These are phyloP conservation scores for Daubentonia madagascariensis DNA, from an alignment of 2,113 vertebrate genomes.

Conservation along the genomic window DNA sequence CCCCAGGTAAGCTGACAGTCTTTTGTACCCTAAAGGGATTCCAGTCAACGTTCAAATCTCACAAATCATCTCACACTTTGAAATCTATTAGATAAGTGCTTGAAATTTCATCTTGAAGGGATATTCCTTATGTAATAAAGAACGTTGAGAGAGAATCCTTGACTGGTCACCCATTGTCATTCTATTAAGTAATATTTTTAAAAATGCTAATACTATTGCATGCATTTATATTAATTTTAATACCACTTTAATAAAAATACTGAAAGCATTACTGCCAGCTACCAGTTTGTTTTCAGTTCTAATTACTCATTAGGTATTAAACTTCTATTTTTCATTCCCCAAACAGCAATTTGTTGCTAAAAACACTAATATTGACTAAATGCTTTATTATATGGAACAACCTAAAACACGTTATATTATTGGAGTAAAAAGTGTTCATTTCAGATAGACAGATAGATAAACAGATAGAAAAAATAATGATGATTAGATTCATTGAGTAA, in stretches of 20 bases:
- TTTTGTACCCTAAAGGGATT: not conserved
- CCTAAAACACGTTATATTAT: not conserved
- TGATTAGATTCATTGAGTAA: not conserved
- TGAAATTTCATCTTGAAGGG: not conserved
- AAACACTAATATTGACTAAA: not conserved
- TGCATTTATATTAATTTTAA: not conserved
- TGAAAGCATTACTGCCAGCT: not conserved
- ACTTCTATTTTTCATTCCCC: not conserved
- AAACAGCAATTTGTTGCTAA: not conserved
- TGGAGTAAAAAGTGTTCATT: not conserved
- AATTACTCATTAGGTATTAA: not conserved
- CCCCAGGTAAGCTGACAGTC: not conserved
- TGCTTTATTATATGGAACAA: not conserved
- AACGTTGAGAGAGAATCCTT: not conserved
- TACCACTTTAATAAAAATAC: not conserved
- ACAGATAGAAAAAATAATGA: not conserved
- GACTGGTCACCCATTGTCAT: not conserved
- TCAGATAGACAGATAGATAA: not conserved
- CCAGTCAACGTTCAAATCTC: not conserved
- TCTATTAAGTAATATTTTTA: not conserved
- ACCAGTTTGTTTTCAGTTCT: not conserved
- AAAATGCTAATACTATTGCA: not conserved
- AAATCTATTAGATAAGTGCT: not conserved
- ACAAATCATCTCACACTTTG: not conserved
- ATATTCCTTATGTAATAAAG: not conserved